A percentile compares a stretch with the other conserved stretches of the same genome.
Conservation (phyloP, 2,113 vertebrate species). For the Pterocles orientalis region DNA sequence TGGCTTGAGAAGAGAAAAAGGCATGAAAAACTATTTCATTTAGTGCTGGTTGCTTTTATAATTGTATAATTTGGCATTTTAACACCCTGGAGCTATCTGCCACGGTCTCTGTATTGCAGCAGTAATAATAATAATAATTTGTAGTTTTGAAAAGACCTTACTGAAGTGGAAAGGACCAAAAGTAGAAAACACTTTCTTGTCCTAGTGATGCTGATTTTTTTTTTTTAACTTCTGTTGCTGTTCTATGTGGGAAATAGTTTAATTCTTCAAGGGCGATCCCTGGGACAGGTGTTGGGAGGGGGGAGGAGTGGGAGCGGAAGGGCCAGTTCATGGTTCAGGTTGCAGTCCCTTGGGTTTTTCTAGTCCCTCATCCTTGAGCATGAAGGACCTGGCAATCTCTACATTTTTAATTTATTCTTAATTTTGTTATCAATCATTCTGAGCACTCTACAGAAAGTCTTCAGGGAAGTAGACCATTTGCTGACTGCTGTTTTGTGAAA, state of each 20-base stretch:
- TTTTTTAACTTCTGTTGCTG: neutral
- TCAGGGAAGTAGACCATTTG: conserved; percentile 23
- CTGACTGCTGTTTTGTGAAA: conserved; percentile 27
- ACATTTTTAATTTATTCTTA: neutral
- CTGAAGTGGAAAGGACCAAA: neutral
- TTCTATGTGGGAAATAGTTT: neutral
- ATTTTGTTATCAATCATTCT: neutral
- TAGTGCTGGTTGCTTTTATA: neutral
- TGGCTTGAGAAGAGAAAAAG: neutral
- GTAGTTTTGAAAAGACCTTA: neutral
- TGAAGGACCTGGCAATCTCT: neutral
- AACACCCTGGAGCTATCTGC: neutral
- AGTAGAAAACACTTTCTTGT: neutral
- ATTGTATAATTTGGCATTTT: neutral
- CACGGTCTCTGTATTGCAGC: neutral
- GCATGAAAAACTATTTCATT: neutral
- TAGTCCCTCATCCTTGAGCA: neutral
- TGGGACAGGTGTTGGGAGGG: neutral
- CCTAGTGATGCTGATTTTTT: neutral
- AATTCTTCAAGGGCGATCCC: neutral
- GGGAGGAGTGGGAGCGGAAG: neutral
- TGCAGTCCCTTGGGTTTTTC: neutral
- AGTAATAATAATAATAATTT: neutral
- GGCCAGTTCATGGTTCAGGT: neutral
- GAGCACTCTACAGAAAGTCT: neutral